Base-by-base conservation (phyloP, 2,888 invertebrate genomes). In the Dioctria linearis region DNA sequence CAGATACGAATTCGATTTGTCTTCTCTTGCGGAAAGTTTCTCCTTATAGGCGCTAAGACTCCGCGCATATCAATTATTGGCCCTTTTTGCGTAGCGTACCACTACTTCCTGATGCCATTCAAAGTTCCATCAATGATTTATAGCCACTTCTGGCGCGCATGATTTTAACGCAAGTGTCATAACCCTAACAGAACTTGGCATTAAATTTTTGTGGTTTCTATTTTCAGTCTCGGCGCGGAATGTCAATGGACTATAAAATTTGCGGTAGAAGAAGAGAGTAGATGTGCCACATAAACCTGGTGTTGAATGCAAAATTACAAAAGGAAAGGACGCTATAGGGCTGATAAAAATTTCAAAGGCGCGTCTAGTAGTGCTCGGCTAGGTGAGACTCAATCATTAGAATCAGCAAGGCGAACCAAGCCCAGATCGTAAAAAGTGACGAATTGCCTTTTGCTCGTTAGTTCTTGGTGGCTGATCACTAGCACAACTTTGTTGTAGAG, bases 131-230 rank as follows among this genome's bases (percentile, higher is more conserved):
- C 61, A n/a, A 61, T 25, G 61, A 61, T 61, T 25, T 39, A 61
- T 39, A 4, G 61, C 6, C 61, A 39, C 37, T 39, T 39, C n/a
- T n/a, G n/a, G n/a, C 3, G 2, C 25, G 61, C 61, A 61, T 61
- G 61, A 39, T 37, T 4, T 39, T 13, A 25, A 8, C 11, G 39
- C 8, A 51, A 61, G 39, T 61, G 61, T 39, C 61, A 39, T 25
- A 61, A 61, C 37, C 61, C 39, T 39, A 61, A 61, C 61, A 61
- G 61, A 61, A 11, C 54, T 54, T n/a, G n/a, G 11, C 4, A 54
- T 25, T 25, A 54, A 8, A 54, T 54, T 54, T 54, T 54, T 54
- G 54, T n/a, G 61, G 61, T 61, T 61, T 61, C 61, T 61, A 61
- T 61, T 61, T 61, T 13, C 5, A 61, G 11, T 61, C 61, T 25